Base-by-base conservation (phyloP, 2,797 vertebrate species). In the Eidolon dupreanum region DNA sequence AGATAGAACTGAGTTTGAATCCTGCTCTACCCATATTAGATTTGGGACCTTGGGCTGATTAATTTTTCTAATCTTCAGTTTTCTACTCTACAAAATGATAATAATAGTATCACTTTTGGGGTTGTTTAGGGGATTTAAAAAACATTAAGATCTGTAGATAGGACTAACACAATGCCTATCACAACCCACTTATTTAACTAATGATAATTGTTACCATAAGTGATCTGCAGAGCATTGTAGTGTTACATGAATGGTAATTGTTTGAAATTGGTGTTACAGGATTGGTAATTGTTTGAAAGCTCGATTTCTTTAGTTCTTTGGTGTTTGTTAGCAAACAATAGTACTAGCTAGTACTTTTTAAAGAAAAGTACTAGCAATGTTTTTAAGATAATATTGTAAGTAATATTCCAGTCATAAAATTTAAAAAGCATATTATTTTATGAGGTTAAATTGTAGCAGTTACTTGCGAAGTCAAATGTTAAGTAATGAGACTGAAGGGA, bases 371-470 rank as follows among this genome's bases (percentile, higher is more conserved):
- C 31, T 68, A 41, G 36, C 68, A 78, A 41, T 59, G 31, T 92
- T 88, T 66, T 79, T 16, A 51, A 74, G 68, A 38, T 91, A 15
- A 73, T 13, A 41, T 38, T 75, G 13, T 78, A 94, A 88, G 3
- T 85, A 68, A 49, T 92, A 19, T 43, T 82, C 8, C 33, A 74
- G 43, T 75, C 15, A 43, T 63, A 71, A 71, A 66, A 24, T 49
- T 74, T 57, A 1, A 55, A 71, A 94, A 66, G 20, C n/a, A 51
- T 93, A 8, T 87, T 63, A 61, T 77, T 87, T 75, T 87, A 66
- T 89, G 68, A 94, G 11, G 38, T 83, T 74, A 89, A 53, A 71
- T 78, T 75, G 33, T 89, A 83, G 20, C n/a, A 38, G 43, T 92
- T 91, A 46, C 28, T 74, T 55, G 13, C 84, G 65, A 93, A 74